Conservation (phyloP, 2,888 invertebrate species). For the Prenolepis imparis region DNA sequence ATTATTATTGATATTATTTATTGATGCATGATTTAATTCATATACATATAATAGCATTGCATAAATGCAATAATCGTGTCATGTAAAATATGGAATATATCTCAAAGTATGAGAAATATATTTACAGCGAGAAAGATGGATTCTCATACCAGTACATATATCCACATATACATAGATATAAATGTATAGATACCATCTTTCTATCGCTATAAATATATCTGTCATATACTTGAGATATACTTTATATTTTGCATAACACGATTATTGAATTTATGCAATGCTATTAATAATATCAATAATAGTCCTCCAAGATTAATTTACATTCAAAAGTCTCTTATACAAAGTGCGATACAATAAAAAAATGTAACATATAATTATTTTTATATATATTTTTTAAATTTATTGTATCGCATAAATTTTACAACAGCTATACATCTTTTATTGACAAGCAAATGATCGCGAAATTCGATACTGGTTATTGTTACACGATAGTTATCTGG, state of each 20-base stretch:
- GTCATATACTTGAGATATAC: neutral
- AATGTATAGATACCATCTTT: neutral
- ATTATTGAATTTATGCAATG: neutral
- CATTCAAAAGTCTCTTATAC: neutral
- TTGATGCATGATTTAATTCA: no score
- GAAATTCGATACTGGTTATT: conserved; percentile 20
- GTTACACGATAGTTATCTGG: conserved; percentile 69
- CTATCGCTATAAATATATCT: neutral
- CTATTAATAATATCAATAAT: neutral
- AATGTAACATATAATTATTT: neutral
- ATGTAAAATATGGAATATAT: neutral
- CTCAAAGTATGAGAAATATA: neutral
- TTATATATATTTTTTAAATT: neutral
- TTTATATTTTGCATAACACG: neutral
- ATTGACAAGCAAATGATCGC: neutral
- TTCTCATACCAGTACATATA: no score
- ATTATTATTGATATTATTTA: no score
- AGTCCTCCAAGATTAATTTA: neutral
- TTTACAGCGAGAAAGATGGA: neutral
- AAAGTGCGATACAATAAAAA: neutral
- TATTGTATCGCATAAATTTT: conserved; percentile 9
- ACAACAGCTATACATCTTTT: neutral
- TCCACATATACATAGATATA: no score
- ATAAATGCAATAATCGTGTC: no score
- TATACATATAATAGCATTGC: no score